phyloP scores from a whole-genome alignment of 2,113 vertebrate species.

The Hippocampus mohnikei region DNA sequence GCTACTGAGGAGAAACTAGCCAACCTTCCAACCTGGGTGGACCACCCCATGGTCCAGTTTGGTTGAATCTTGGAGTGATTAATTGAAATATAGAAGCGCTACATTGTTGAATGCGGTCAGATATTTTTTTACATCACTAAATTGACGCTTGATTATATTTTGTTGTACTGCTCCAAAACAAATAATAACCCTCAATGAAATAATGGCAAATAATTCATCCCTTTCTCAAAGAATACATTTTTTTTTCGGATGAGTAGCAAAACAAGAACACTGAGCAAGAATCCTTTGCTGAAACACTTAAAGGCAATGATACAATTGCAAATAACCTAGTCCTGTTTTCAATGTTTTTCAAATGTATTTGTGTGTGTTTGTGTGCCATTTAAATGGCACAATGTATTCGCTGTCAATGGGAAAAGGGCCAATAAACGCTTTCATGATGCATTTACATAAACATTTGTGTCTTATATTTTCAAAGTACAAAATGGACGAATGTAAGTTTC shows the following conservation, averaged over 20 bases:
- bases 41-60: constrained; percentile 70
- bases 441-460: neutral
- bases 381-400: neutral
- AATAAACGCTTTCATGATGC: neutral
- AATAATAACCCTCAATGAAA: neutral
- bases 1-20: constrained; percentile 60
- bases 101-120: neutral
- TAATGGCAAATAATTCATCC: neutral
- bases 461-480: neutral
- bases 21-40: constrained; percentile 68
- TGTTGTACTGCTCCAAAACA: neutral
- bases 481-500: neutral
- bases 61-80: constrained; percentile 20
- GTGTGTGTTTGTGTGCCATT: neutral
- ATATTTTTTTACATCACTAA: neutral
- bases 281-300: neutral
- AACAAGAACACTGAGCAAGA: neutral
- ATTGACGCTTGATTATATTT: neutral
- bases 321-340: neutral
- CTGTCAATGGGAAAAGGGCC: neutral
- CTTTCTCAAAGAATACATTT: neutral
- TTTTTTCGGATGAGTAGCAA: neutral
- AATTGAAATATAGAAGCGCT: neutral
- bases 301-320: neutral
- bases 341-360: neutral